phyloP scores from a whole-genome alignment of 23 tunicate genomes.

The Phallusia fumigata region DNA sequence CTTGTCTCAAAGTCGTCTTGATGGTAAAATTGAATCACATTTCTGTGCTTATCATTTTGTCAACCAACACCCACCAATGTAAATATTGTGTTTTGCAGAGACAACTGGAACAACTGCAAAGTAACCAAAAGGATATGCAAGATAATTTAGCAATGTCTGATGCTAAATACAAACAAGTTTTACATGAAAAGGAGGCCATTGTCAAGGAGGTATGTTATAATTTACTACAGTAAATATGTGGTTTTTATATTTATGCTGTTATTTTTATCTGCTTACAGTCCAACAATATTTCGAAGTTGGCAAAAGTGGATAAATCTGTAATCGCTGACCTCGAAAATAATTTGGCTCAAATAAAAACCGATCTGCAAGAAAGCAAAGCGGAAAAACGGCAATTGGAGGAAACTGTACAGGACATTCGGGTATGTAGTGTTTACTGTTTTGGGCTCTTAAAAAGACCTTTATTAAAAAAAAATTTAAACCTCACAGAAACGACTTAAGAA shows the following conservation, averaged over 20 bases:
- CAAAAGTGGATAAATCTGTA: background rate
- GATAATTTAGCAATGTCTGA: background rate
- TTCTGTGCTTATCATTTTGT: too few relatives aligned
- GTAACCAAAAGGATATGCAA: background rate
- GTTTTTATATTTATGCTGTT: too few relatives aligned
- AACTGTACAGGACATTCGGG: slow-evolving; percentile 36
- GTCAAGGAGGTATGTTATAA: background rate
- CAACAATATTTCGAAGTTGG: background rate
- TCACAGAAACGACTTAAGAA: slow-evolving; percentile 47
- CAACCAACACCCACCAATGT: too few relatives aligned
- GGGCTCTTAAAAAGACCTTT: background rate
- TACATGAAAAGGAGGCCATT: background rate
- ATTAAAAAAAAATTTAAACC: background rate
- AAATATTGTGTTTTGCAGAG: background rate
- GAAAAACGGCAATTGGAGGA: slow-evolving; percentile 32
- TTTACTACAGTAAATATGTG: too few relatives aligned
- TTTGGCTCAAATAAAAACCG: slow-evolving; percentile 5
- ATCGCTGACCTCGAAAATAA: slow-evolving; percentile 6
- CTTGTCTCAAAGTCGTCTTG: background rate
- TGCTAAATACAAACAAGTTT: background rate
- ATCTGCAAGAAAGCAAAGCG: slow-evolving; percentile 20
- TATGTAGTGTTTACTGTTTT: background rate
- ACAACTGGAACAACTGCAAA: background rate
- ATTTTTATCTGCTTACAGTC: background rate
- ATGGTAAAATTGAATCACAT: too few relatives aligned